phyloP scores from a whole-genome alignment of 2,888 invertebrate genomes.

The Acleris holmiana region DNA sequence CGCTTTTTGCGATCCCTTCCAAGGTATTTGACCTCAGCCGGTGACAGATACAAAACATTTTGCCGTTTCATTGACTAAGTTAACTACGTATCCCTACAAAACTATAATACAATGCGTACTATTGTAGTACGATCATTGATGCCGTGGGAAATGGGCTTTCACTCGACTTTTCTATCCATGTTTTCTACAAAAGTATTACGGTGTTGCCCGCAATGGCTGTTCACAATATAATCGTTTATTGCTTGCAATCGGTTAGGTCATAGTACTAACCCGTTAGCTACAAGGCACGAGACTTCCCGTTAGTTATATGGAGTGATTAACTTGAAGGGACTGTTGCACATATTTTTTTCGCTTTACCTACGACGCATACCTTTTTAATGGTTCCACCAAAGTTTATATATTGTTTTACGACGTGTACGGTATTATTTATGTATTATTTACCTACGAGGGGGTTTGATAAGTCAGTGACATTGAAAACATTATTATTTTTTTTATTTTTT shows the following conservation, averaged over 20 bases:
- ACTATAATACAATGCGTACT: constrained; percentile 12
- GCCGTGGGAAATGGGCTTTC: constrained; percentile 17
- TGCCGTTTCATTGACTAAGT: constrained; percentile 52
- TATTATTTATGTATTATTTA: background rate
- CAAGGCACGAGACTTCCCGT: too few species aligned
- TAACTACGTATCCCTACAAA: background rate
- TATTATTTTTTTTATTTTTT: too few species aligned
- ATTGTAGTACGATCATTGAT: constrained; percentile 21
- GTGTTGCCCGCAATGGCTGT: background rate
- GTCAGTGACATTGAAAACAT: too few species aligned
- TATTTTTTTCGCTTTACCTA: too few species aligned
- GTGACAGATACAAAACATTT: constrained; percentile 43
- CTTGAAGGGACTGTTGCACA: too few species aligned
- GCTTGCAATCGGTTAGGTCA: too few species aligned
- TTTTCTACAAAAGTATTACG: background rate
- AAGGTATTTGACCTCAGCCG: constrained; percentile 60
- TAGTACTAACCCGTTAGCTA: too few species aligned
- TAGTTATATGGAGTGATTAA: too few species aligned
- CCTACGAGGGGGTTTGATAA: too few species aligned
- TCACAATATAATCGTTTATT: background rate
- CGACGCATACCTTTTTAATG: too few species aligned
- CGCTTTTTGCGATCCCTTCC: constrained; percentile 60
- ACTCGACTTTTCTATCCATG: background rate
- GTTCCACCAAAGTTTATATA: too few species aligned
- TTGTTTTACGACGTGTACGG: background rate